Evolutionary conservation across 2,113 vertebrate genomes (phyloP), one percentile per base, ranked within the genome.

Genomic region (Alexandromys fortis): DNA sequence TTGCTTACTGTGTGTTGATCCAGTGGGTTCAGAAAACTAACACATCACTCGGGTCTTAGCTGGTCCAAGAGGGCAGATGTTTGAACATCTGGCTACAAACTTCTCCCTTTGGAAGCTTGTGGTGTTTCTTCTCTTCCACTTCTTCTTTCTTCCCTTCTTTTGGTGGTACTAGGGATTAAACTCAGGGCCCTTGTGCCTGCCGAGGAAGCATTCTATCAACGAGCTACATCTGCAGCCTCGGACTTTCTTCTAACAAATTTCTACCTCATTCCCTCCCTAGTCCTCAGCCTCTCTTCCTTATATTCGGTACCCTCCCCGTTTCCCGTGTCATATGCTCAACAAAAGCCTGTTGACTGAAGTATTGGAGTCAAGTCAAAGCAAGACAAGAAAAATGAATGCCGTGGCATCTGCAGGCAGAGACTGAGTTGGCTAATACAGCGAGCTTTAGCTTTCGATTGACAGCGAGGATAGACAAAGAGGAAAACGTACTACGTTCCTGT

Each of bases 371-470:
- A 89, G 52, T 96, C 94, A 92, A 86, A 58, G 77, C 6, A 1
- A 94, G 70, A 5, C 4, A 24, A 28, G 55, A 52, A 83, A 70
- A 95, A 75, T 17, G 35, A 82, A 82, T 11, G 61, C 81, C 65
- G 47, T 22, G 19, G 4, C 1, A 5, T 42, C 17, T 92, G 94
- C 76, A 82, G 4, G 86, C 93, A 89, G 47, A 90, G 85, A 70
- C 35, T 67, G 96, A 97, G 90, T 85, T 19, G 77, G 24, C 86
- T 97, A 86, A 96, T 3, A 3, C 7, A 10, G 0, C 17, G 90
- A 97, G 38, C 68, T 81, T 86, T 90, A n/a, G 93, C 96, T 83
- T 90, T 89, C 78, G 21, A 79, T n/a, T 95, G 93, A 96, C 96
- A 98, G 70, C 49, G 78, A 49, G 30, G 76, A 95, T 82, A 97